phyloP scores from a whole-genome alignment of 2,113 vertebrate species.

The Xenopus laevis region DNA sequence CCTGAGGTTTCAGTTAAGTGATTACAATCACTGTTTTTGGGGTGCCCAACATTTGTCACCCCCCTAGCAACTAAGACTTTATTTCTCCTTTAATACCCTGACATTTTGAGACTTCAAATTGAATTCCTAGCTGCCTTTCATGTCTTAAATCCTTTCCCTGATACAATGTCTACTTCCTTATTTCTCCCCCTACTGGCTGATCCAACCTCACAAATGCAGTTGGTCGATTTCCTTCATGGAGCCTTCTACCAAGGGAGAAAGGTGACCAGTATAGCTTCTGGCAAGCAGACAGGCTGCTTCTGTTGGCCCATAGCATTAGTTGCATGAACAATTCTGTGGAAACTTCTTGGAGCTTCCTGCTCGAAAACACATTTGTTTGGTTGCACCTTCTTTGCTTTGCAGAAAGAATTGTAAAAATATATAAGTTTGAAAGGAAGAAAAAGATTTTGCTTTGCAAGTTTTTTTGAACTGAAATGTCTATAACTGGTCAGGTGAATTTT shows the following conservation, averaged over 20 bases:
- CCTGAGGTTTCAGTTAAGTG: no score
- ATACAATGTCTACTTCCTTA: conserved; percentile 1
- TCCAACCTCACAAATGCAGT: conserved; percentile 1
- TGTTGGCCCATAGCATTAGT: background rate
- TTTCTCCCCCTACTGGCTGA: background rate
- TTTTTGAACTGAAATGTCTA: background rate
- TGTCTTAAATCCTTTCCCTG: conserved; percentile 10
- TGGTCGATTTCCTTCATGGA: conserved; percentile 6
- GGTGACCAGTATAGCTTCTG: conserved; percentile 21
- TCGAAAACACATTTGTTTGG: background rate
- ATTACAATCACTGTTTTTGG: no score
- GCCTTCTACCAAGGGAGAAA: conserved; percentile 21
- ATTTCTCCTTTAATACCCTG: no score
- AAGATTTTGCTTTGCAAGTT: background rate
- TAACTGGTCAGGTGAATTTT: no score
- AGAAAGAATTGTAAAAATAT: background rate
- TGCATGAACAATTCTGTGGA: background rate
- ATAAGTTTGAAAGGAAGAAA: background rate
- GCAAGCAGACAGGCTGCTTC: conserved; percentile 38
- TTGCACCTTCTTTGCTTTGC: background rate
- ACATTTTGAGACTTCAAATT: no score
- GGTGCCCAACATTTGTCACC: no score
- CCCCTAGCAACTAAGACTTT: no score
- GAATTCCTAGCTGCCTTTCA: no score
- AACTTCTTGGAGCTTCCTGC: no score